Conservation (phyloP, 1,140 invertebrate genomes). For the Tachypleus tridentatus region DNA sequence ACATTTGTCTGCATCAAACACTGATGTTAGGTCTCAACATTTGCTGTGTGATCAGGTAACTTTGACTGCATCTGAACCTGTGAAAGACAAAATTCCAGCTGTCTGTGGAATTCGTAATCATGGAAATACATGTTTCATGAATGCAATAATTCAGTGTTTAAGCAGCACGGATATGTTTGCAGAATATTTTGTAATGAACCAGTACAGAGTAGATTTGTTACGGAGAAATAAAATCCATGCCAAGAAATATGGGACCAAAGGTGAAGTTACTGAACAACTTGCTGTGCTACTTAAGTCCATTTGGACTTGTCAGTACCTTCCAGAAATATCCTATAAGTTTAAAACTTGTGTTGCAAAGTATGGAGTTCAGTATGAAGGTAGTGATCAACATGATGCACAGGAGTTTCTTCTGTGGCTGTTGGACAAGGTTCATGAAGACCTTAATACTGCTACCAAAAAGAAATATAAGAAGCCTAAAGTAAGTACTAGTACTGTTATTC, state of each 20-base stretch:
- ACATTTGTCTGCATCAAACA: slow-evolving; percentile 9
- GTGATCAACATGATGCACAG: slow-evolving; percentile 90
- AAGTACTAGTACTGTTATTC: slow-evolving; percentile 2
- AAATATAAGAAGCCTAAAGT: slow-evolving; percentile 80
- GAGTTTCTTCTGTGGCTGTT: slow-evolving; percentile 93
- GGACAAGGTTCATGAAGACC: slow-evolving; percentile 94
- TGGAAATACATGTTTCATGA: slow-evolving; percentile 95
- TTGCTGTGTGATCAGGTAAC: slow-evolving; percentile 2
- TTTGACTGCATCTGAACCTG: slow-evolving; percentile 8
- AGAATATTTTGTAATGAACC: slow-evolving; percentile 86
- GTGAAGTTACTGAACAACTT: slow-evolving; percentile 87
- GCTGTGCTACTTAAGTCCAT: slow-evolving; percentile 77
- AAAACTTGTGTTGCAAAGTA: slow-evolving; percentile 73
- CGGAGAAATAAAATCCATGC: slow-evolving; percentile 59
- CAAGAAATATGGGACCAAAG: slow-evolving; percentile 76
- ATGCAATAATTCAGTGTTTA: slow-evolving; percentile 86
- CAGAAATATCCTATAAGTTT: slow-evolving; percentile 79
- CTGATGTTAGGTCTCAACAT: slow-evolving; percentile 9
- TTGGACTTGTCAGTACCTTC: slow-evolving; percentile 82
- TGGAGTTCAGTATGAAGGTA: slow-evolving; percentile 71
- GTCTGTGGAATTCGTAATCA: slow-evolving; percentile 51
- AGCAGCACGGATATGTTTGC: slow-evolving; percentile 85
- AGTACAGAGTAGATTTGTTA: slow-evolving; percentile 78
- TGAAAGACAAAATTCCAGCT: slow-evolving; percentile 17
- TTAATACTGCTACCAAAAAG: slow-evolving; percentile 81